phyloP scores from a whole-genome alignment of 2,113 vertebrate species.

The Equus quagga region DNA sequence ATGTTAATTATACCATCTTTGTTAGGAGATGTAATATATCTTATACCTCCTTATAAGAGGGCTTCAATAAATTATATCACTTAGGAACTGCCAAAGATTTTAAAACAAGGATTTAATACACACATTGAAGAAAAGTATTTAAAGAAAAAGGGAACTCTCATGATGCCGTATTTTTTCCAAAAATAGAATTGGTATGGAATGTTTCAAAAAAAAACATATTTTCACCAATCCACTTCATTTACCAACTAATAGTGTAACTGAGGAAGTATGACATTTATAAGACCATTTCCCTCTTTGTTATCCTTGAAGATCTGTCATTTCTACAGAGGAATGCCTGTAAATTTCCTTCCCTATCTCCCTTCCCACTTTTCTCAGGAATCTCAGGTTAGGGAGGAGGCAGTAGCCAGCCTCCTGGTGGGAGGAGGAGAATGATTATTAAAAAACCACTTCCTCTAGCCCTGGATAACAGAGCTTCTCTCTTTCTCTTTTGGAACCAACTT shows the following conservation, averaged over 20 bases:
- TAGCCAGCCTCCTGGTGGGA: neutral
- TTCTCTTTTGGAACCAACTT: neutral
- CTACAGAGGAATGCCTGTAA: neutral
- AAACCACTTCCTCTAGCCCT: neutral
- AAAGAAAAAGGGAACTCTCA: neutral
- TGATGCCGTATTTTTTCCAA: neutral
- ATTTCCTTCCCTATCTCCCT: neutral
- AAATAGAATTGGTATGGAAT: neutral
- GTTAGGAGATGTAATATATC: neutral
- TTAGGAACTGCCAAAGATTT: neutral
- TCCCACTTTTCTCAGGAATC: slow-evolving; percentile 42
- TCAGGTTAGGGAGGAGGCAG: neutral
- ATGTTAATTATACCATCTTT: neutral
- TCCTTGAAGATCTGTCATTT: neutral
- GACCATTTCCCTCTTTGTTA: neutral
- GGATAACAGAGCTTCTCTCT: neutral
- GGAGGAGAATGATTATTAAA: neutral
- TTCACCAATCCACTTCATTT: neutral
- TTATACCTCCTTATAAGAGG: neutral
- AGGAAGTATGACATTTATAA: neutral
- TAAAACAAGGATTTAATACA: slow-evolving; percentile 10
- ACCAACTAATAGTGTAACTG: neutral
- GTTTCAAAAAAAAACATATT: slow-evolving; percentile 35
- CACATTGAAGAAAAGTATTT: neutral
- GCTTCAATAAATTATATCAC: neutral